phyloP scores from a whole-genome alignment of 2,113 vertebrate genomes.

The Amblyornis subalaris region DNA sequence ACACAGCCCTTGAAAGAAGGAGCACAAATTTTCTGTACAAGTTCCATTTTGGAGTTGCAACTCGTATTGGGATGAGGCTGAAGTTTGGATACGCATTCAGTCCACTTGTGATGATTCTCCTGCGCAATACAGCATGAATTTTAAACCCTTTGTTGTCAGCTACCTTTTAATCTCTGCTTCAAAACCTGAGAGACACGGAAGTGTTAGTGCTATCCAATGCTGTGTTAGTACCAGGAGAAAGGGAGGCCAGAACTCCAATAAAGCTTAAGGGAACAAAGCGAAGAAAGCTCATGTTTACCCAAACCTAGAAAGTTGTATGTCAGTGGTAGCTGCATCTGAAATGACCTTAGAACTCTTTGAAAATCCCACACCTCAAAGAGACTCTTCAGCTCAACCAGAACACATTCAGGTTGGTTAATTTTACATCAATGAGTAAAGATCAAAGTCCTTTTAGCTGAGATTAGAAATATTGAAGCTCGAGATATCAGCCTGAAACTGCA shows the following conservation, averaged over 20 bases:
- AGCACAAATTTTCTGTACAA: neutral
- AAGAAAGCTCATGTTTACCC: neutral
- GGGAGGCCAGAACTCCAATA: neutral
- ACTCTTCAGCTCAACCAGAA: neutral
- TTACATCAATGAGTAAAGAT: neutral
- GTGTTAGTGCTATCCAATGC: neutral
- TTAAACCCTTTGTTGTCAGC: neutral
- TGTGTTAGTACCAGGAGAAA: neutral
- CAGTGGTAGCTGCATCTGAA: neutral
- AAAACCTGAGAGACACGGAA: neutral
- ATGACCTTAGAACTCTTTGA: neutral
- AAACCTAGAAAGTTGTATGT: neutral
- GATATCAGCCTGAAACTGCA: neutral
- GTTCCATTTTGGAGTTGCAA: neutral
- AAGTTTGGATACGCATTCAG: neutral
- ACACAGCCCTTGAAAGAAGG: neutral
- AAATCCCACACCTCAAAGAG: neutral
- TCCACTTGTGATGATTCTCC: neutral
- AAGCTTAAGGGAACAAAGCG: neutral
- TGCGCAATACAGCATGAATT: neutral
- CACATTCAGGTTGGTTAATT: neutral
- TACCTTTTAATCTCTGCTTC: neutral
- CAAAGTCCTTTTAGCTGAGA: neutral
- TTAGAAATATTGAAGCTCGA: neutral
- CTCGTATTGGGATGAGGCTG: rapidly evolving